Percentiles rank a stretch among this genome's conserved stretches.
phyloP scores from a whole-genome alignment of 2,888 invertebrate species.

The Diaperis boleti region DNA sequence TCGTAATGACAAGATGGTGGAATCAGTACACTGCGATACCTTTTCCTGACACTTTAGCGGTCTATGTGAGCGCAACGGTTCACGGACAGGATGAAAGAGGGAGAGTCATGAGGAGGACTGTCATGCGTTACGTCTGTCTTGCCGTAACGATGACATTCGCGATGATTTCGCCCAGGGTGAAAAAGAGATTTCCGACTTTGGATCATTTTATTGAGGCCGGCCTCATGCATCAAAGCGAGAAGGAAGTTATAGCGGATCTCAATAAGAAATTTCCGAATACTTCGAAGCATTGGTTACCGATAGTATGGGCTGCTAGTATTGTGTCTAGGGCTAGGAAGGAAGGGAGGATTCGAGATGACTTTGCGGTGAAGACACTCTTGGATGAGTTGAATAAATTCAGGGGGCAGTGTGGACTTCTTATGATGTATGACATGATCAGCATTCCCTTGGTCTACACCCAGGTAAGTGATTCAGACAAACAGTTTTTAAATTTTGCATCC shows the following conservation, averaged over 20 bases:
- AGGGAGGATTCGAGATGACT: conserved; percentile 90
- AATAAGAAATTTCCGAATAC: conserved; percentile 86
- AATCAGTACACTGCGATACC: conserved; percentile 85
- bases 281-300: conserved; percentile 91
- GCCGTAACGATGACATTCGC: conserved; percentile 90
- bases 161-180: conserved; percentile 88
- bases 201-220: conserved; percentile 89
- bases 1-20: conserved; percentile 96
- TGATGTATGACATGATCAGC: conserved; percentile 84
- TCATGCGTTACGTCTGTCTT: conserved; percentile 86
- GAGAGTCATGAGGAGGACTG: conserved; percentile 84
- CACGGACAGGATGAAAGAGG: conserved; percentile 89
- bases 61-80: conserved; percentile 87
- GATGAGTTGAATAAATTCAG: conserved; percentile 89
- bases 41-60: conserved; percentile 88
- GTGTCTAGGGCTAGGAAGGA: conserved; percentile 91
- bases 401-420: conserved; percentile 80
- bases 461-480: too few relatives aligned
- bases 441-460: conserved; percentile 88
- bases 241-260: conserved; percentile 80
- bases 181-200: conserved; percentile 88
- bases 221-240: conserved; percentile 84
- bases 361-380: conserved; percentile 91
- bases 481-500: too few relatives aligned
- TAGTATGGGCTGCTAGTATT: conserved; percentile 92